These are phyloP conservation scores for Hestina assimilis DNA, from an alignment of 1,140 invertebrate species.

Conservation along the genomic window DNA sequence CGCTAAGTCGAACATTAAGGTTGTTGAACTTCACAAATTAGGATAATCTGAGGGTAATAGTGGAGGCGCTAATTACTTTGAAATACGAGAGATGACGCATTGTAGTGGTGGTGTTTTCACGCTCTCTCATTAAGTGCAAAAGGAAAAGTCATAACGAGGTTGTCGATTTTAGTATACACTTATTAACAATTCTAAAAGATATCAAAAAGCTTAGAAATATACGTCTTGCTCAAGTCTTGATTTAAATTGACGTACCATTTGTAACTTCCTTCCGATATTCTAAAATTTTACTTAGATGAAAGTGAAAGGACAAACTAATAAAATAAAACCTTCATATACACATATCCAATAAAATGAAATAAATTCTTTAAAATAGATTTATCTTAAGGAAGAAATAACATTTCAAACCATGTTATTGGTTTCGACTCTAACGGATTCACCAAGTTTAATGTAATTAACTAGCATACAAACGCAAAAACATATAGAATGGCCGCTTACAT, in stretches of 20 bases:
- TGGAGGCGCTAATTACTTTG: conserved; percentile 17
- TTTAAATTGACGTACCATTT: too few relatives aligned
- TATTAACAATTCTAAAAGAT: conserved; percentile 4
- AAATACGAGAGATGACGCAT: conserved; percentile 22
- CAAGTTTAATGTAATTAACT: conserved; percentile 31
- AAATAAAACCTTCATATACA: too few relatives aligned
- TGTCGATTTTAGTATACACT: background rate
- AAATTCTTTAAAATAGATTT: too few relatives aligned
- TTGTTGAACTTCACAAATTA: conserved; percentile 16
- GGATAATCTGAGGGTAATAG: conserved; percentile 19
- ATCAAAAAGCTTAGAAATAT: background rate
- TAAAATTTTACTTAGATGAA: too few relatives aligned
- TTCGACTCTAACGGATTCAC: background rate
- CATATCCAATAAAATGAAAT: too few relatives aligned
- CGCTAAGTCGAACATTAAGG: conserved; percentile 5
- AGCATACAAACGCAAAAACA: conserved; percentile 29
- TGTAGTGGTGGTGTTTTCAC: conserved; percentile 15
- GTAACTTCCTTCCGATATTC: too few relatives aligned
- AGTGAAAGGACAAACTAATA: too few relatives aligned
- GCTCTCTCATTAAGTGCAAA: conserved; percentile 19
- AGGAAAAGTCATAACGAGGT: conserved; percentile 7
- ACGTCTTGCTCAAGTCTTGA: background rate
- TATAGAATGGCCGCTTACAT: conserved; percentile 10
- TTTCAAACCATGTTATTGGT: too few relatives aligned
- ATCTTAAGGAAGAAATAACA: too few relatives aligned